phyloP scores from a whole-genome alignment of 2,113 vertebrate genomes.

The Astatoreochromis straeleni region DNA sequence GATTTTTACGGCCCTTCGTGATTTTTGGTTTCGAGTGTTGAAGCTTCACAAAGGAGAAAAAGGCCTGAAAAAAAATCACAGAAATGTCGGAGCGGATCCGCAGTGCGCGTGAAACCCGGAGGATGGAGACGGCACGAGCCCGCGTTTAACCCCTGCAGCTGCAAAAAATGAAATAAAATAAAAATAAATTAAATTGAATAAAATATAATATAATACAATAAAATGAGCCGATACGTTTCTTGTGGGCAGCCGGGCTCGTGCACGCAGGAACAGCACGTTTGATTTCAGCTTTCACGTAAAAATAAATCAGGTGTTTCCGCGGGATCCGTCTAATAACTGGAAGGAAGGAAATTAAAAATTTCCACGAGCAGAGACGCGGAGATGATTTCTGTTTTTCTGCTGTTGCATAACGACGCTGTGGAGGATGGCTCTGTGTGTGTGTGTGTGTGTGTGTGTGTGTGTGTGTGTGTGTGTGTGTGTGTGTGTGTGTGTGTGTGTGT shows the following conservation, averaged over 20 bases:
- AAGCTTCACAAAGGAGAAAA: not conserved
- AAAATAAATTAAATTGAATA: not conserved
- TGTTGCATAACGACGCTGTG: constrained; percentile 47
- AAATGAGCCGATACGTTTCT: accelerated
- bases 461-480: not conserved
- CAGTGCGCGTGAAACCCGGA: not conserved
- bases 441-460: not conserved
- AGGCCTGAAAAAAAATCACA: not conserved
- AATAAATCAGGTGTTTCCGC: not conserved
- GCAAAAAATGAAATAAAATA: accelerated
- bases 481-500: too few species aligned
- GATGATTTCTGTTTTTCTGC: not conserved
- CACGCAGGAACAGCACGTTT: not conserved
- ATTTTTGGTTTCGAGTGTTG: not conserved
- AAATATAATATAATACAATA: not conserved
- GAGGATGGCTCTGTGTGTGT: not conserved
- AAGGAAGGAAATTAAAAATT: not conserved
- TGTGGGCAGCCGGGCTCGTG: not conserved
- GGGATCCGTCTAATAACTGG: not conserved
- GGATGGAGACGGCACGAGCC: not conserved
- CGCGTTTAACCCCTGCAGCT: not conserved
- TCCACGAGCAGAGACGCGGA: not conserved
- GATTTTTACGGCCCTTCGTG: not conserved
- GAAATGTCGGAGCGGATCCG: not conserved
- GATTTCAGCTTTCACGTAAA: not conserved